Evolutionary conservation across 2,113 vertebrate species (phyloP).

Genomic region (Hippocampus barbouri): DNA sequence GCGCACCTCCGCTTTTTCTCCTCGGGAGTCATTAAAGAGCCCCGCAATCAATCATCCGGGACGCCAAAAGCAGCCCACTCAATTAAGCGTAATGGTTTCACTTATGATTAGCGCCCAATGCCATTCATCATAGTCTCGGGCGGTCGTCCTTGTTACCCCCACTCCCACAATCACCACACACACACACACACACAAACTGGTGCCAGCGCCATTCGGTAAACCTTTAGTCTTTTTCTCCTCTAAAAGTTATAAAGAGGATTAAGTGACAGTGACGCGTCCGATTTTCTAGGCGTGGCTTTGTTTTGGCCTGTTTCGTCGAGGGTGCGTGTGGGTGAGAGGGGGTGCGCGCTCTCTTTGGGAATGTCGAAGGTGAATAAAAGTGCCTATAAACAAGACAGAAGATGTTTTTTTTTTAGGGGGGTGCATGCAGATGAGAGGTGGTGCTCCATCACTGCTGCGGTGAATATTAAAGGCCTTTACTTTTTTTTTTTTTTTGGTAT

Average conservation of each 20-base stretch:
- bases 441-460: too few relatives aligned
- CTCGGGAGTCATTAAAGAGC: neutral
- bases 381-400: too few relatives aligned
- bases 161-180: slow-evolving; percentile 9
- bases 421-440: too few relatives aligned
- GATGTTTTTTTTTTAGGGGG: too few relatives aligned
- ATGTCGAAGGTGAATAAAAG: too few relatives aligned
- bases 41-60: slow-evolving; percentile 57
- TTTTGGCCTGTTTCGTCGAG: too few relatives aligned
- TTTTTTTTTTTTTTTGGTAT: too few relatives aligned
- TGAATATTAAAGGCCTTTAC: too few relatives aligned
- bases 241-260: too few relatives aligned
- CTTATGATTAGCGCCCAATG: slow-evolving; percentile 54
- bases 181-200: neutral
- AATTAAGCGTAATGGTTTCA: slow-evolving; percentile 62
- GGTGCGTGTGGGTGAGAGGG: too few relatives aligned
- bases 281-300: neutral
- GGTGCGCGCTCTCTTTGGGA: too few relatives aligned
- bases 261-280: neutral
- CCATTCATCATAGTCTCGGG: slow-evolving; percentile 61
- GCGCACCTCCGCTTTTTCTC: neutral
- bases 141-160: slow-evolving; percentile 44
- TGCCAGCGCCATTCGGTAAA: neutral
- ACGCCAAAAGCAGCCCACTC: slow-evolving; percentile 55
- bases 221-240: too few relatives aligned